Evolutionary conservation across 2,113 vertebrate genomes (phyloP), one percentile per base, ranked within the genome.

Genomic region (Candoia aspera): DNA sequence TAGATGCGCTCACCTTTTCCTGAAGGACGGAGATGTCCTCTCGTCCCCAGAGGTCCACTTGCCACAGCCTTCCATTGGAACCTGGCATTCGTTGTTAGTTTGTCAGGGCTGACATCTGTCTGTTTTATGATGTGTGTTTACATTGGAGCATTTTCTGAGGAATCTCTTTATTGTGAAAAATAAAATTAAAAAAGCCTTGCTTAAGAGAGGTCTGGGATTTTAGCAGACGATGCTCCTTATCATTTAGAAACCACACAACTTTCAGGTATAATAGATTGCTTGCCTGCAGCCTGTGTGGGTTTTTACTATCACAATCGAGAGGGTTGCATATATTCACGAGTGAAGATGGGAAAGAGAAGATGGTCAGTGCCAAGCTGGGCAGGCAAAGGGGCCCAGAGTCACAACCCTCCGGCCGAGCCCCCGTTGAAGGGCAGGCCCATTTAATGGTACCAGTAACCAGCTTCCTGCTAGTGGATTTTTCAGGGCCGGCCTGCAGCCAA

Each of bases 191-290:
- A 95, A 95, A 55, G 95, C 93, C 53, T 94, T 79, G 89, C 94
- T 92, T 95, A 88, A 0, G 2, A 88, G 91, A 85, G 94, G 23
- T 4, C 49, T 68, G 96, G 94, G 95, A 96, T 95, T 95, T 94
- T 93, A 23, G 83, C 84, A 92, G 91, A 94, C 83, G 57, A 92
- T 55, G 88, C 57, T 90, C 53, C 37, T 0, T 3, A 0, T 57
- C 13, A 2, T 87, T 95, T 29, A 2, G 91, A 89, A 95, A 92
- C 37, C 6, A 13, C 90, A 15, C 87, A 24, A 90, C 92, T 94
- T 93, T 57, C 1, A 0, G 17, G 93, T 24, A 33, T 58, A 89
- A 94, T 24, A 62, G 95, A 88, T 90, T 90, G 86, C 92, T 88
- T 33, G 93, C 91, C 90, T 10, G 15, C 64, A 1, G 91, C 86